Percentiles rank a stretch among this genome's conserved stretches.
Evolutionary conservation across 2,113 vertebrate species (phyloP).

Genomic region (Gymnogyps californianus): DNA sequence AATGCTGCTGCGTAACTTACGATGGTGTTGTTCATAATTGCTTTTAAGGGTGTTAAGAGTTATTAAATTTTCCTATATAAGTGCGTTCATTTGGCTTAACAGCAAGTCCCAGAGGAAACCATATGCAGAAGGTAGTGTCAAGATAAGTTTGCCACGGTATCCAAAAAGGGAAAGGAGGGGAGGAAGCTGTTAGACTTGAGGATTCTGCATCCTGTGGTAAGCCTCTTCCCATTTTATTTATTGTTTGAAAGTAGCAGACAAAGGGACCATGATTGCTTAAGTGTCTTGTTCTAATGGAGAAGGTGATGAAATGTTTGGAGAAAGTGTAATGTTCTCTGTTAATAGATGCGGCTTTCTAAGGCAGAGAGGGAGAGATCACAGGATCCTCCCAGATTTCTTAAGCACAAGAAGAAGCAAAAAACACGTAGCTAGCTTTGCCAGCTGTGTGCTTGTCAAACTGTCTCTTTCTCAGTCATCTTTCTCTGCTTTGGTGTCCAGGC

Average conservation of each 20-base stretch:
- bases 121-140: neutral
- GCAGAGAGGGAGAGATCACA: neutral
- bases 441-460: neutral
- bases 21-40: neutral
- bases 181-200: neutral
- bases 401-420: neutral
- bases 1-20: fast-evolving
- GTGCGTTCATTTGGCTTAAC: neutral
- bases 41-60: neutral
- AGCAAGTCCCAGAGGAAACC: neutral
- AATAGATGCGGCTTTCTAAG: neutral
- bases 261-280: neutral
- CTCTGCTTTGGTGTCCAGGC: neutral
- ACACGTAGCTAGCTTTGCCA: neutral
- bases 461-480: neutral
- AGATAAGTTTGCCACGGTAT: neutral
- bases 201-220: neutral
- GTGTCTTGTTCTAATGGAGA: neutral
- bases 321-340: neutral
- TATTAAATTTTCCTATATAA: neutral
- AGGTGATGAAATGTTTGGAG: neutral
- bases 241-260: neutral
- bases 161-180: neutral
- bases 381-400: neutral
- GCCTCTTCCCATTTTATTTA: fast-evolving